phyloP scores from a whole-genome alignment of 2,797 vertebrate species.

The Meda fulgida region DNA sequence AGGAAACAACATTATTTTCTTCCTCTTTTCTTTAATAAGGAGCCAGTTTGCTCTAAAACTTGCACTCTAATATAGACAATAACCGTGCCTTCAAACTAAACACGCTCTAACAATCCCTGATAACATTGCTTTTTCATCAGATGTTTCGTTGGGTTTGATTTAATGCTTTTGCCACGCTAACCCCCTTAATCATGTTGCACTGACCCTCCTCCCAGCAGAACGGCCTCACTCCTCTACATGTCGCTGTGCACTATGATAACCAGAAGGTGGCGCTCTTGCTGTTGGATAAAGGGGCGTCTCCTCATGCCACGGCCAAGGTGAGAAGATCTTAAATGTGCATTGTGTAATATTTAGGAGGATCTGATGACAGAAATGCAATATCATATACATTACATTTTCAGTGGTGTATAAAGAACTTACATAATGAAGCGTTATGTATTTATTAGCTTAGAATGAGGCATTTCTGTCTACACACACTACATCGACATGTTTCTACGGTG shows the following conservation, averaged over 20 bases:
- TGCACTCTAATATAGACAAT: conserved; percentile 62
- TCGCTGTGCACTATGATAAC: conserved; percentile 98
- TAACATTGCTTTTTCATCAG: conserved; percentile 59
- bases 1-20: conserved; percentile 57
- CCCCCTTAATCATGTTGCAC: conserved; percentile 65
- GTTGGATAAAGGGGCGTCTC: conserved; percentile 95
- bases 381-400: too few species aligned
- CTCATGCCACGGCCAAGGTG: conserved; percentile 94
- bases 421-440: too few species aligned
- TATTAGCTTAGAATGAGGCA: too few species aligned
- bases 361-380: too few species aligned
- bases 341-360: too few species aligned
- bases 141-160: conserved; percentile 47
- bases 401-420: too few species aligned
- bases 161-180: conserved; percentile 65
- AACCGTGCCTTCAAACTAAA: conserved; percentile 43
- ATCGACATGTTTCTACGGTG: too few species aligned
- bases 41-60: conserved; percentile 52
- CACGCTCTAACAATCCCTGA: conserved; percentile 28
- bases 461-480: too few species aligned
- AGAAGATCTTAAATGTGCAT: conserved; percentile 62
- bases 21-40: conserved; percentile 65
- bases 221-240: conserved; percentile 96
- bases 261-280: conserved; percentile 97
- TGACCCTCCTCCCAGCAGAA: conserved; percentile 86